Evolutionary conservation across 2,888 invertebrate species (phyloP).

Genomic region (Crocallis elinguaria): DNA sequence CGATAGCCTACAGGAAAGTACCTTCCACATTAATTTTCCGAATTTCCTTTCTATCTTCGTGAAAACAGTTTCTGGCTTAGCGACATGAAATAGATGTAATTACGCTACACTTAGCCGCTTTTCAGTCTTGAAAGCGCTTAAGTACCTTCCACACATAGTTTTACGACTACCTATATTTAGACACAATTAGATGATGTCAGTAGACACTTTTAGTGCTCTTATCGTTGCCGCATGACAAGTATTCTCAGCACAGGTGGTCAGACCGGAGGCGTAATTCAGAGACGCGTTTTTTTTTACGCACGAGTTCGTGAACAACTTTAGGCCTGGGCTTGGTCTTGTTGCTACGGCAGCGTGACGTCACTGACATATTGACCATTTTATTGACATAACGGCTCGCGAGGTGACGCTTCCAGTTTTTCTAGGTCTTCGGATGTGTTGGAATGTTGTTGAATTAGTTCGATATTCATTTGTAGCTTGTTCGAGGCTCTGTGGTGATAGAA

Average conservation of each 20-base stretch:
- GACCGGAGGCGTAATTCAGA: slow-evolving; percentile 18
- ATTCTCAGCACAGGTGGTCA: slow-evolving; percentile 29
- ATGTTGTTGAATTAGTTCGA: slow-evolving; percentile 11
- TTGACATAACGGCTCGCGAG: slow-evolving; percentile 25
- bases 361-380: slow-evolving; percentile 18
- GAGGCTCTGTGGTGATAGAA: too few relatives aligned
- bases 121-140: neutral
- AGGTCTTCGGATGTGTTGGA: slow-evolving; percentile 20
- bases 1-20: too few relatives aligned
- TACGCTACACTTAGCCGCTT: neutral
- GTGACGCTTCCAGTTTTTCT: slow-evolving; percentile 21
- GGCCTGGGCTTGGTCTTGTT: slow-evolving; percentile 12
- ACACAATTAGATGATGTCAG: slow-evolving; percentile 32
- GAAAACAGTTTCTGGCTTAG: neutral
- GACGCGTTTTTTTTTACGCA: slow-evolving; percentile 13
- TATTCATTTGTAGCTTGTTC: neutral
- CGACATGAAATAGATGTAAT: neutral
- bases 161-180: slow-evolving; percentile 12
- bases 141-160: neutral
- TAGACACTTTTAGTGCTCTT: slow-evolving; percentile 20
- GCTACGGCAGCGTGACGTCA: slow-evolving; percentile 19
- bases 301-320: slow-evolving; percentile 28
- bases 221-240: slow-evolving; percentile 24
- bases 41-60: neutral
- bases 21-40: neutral